A percentile compares a stretch with the other conserved stretches of the same genome.
These are phyloP conservation scores for Caenorhabditis macrosperma DNA, from an alignment of 2,888 invertebrate species.

Conservation along the genomic window DNA sequence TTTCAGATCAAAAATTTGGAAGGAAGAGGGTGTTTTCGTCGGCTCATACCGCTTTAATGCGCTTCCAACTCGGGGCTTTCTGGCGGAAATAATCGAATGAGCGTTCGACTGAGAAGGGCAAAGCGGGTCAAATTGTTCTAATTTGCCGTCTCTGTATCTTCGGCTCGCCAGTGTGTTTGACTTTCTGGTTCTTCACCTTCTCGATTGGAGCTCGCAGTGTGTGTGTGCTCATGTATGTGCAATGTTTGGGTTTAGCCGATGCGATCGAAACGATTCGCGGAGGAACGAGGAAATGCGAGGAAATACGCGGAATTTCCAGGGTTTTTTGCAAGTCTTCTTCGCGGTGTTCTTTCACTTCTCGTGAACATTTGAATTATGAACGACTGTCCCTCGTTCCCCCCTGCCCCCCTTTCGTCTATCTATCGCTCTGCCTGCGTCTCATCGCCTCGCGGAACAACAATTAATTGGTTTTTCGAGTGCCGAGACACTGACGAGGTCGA, in stretches of 20 bases:
- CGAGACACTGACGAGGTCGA: constrained; percentile 23
- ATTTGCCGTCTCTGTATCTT: constrained; percentile 2
- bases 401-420: constrained; percentile 30
- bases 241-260: constrained; percentile 49
- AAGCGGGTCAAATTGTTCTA: constrained; percentile 1
- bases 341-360: constrained; percentile 25
- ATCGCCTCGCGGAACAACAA: constrained; percentile 46
- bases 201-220: constrained; percentile 44
- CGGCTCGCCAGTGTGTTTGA: constrained; percentile 33
- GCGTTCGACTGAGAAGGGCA: background rate
- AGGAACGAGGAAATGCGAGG: constrained; percentile 6
- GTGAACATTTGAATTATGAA: constrained; percentile 50
- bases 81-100: constrained; percentile 1
- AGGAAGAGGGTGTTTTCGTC: constrained; percentile 5
- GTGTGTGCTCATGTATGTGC: constrained; percentile 46
- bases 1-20: constrained; percentile 52
- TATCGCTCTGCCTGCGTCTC: constrained; percentile 15
- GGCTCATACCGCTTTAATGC: constrained; percentile 10
- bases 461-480: constrained; percentile 57
- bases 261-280: constrained; percentile 38
- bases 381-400: constrained; percentile 4
- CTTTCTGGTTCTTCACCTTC: constrained; percentile 37
- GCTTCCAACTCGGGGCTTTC: background rate
- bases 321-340: constrained; percentile 8
- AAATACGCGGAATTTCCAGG: too few relatives aligned